Evolutionary conservation across 2,113 vertebrate species (phyloP), one percentile per base, ranked within the genome.

Genomic region (Dicerorhinus sumatrensis): DNA sequence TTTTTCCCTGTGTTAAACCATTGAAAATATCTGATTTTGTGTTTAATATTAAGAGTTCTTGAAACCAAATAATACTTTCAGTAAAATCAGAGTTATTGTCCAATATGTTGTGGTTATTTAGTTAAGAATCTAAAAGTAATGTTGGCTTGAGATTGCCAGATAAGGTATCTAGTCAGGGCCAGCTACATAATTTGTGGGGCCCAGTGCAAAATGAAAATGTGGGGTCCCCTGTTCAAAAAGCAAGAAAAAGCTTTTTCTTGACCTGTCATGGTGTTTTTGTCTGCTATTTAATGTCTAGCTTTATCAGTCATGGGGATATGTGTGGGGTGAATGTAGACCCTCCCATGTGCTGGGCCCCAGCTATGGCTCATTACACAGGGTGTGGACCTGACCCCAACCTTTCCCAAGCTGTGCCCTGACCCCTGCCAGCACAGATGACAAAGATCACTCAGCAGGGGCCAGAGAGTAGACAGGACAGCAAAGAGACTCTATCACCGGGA

Each of bases 121-220:
- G 77, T 60, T 86, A 89, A 96, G 46, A 94, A 69, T 96, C 67
- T 97, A 88, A 95, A 96, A 87, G 75, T 92, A 93, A 62, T 10
- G 23, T 89, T 73, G 46, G 62, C 36, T 95, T 76, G 14, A 56
- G 48, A 89, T 80, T 42, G 14, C 21, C 39, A 88, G 39, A 36
- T 93, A 89, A 79, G 29, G 16, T 72, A 46, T 79, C 46, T 48
- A 80, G n/a, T 86, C 67, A 93, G 72, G 20, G 11, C 33, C 27
- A 94, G 56, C 51, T 73, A 60, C 21, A 56, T 79, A 33, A 76
- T 63, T 91, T 93, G 14, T 75, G 36, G 27, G 25, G 48, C 31
- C 21, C 29, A 87, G 23, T 31, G 3, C 16, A 86, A 94, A 94
- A 86, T 75, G 8, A 86, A 95, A 93, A 96, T 36, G 10, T 63